Base-by-base conservation (phyloP, 2,113 vertebrate genomes). In the Aix galericulata region DNA sequence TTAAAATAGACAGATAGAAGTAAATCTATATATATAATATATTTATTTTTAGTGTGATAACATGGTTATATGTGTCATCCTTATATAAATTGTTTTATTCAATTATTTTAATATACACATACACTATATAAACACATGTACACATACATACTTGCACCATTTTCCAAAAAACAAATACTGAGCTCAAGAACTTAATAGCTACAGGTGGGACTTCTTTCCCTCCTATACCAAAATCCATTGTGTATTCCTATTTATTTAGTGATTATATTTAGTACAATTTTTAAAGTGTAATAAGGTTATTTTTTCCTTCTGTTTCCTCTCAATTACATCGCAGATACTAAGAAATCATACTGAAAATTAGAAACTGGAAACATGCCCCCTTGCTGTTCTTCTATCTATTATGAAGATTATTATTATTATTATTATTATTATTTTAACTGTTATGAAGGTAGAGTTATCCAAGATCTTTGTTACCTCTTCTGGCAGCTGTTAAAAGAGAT, bases 231-330 rank as follows among this genome's bases (percentile, higher is more conserved):
- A 97, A 93, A 88, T 64, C 63, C 56, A 76, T 50, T 68, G 63
- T 82, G 97, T 97, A 32, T 81, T 97, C 82, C 46, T 97, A 27
- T 97, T 97, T 97, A 86, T 63, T 97, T 97, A 97, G 92, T 86
- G 86, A 96, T 91, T 97, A 89, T 91, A 94, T 97, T 91, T 82
- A 86, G 95, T 78, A 92, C 82, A 94, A 82, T 21, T 96, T 94
- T 77, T 94, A 17, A 71, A 95, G 48, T 53, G 23, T 29, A 89
- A 86, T 44, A 85, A 75, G 82, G 58, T 53, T 89, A 58, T 40
- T 85, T 86, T 94, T 95, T 84, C 82, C 71, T 91, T 92, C 66
- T 93, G 31, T 95, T 96, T 97, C 92, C 31, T 46, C 89, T 97
- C 85, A 69, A 84, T 79, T 88, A 31, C 21, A 87, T 93, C 91